These are phyloP conservation scores for Podarcis cretensis DNA, from an alignment of 2,113 vertebrate genomes.

Conservation along the genomic window DNA sequence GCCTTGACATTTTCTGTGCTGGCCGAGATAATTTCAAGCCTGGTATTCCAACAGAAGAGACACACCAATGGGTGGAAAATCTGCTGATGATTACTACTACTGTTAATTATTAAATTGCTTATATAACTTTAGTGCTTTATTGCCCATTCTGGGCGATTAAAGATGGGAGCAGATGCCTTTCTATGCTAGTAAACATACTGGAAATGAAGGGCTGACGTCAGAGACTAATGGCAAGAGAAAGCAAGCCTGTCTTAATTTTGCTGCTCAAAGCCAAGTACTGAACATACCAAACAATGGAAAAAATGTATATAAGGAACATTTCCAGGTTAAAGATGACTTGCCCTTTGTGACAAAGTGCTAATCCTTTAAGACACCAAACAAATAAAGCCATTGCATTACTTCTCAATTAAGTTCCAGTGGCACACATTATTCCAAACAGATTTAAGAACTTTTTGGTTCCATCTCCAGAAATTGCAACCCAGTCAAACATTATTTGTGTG, in stretches of 20 bases:
- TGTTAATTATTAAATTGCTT: slow-evolving; percentile 1
- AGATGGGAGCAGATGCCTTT: background rate
- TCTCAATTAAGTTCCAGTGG: background rate
- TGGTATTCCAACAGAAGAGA: background rate
- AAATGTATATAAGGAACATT: background rate
- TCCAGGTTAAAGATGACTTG: background rate
- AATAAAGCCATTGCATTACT: background rate
- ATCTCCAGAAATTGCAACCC: background rate
- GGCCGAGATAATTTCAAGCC: background rate
- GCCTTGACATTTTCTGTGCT: background rate
- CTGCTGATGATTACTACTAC: background rate
- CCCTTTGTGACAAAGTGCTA: background rate
- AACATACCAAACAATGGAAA: background rate
- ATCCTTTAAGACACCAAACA: background rate
- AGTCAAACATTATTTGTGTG: background rate
- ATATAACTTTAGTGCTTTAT: background rate
- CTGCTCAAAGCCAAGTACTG: background rate
- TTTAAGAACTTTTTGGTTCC: background rate
- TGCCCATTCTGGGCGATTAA: background rate
- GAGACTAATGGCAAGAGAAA: background rate
- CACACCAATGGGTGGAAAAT: background rate
- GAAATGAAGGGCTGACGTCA: background rate
- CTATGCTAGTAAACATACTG: background rate
- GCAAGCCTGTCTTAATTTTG: background rate
- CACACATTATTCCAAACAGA: background rate